Percentiles rank a stretch among this genome's conserved stretches.
Evolutionary conservation across 2,113 vertebrate genomes (phyloP).

Genomic region (Forbesichthys papilliferus): DNA sequence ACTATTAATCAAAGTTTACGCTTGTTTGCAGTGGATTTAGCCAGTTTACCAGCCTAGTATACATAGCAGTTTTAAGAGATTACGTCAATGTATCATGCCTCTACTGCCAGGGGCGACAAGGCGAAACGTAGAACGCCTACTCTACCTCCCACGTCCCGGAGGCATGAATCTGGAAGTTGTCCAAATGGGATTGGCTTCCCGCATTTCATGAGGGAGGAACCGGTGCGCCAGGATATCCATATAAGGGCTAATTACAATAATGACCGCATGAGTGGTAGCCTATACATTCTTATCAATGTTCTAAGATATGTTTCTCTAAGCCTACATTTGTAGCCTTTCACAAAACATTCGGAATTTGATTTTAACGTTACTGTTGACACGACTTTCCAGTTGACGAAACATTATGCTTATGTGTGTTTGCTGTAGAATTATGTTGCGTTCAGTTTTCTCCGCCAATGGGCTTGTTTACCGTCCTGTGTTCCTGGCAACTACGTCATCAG

Average conservation of each 20-base stretch:
- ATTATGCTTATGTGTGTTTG: background rate
- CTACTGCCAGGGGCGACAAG: conserved; percentile 29
- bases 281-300: conserved; percentile 12
- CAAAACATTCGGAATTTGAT: background rate
- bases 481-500: conserved; percentile 85
- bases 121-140: conserved; percentile 28
- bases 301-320: background rate
- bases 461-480: conserved; percentile 86
- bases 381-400: no score
- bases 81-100: conserved; percentile 35
- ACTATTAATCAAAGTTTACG: no score
- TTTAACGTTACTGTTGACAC: no score
- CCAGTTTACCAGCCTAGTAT: no score
- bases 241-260: conserved; percentile 62
- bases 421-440: conserved; percentile 21
- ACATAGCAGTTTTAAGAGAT: background rate
- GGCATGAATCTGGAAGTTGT: conserved; percentile 57
- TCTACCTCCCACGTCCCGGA: conserved; percentile 47
- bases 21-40: no score
- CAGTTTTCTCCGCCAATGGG: conserved; percentile 50
- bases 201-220: conserved; percentile 65
- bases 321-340: background rate
- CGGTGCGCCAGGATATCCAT: conserved; percentile 65
- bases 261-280: conserved; percentile 51
- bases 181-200: conserved; percentile 77